A percentile compares a stretch with the other conserved stretches of the same genome.
Evolutionary conservation across 2,797 vertebrate genomes (phyloP).

Genomic region (Bradypus variegatus): DNA sequence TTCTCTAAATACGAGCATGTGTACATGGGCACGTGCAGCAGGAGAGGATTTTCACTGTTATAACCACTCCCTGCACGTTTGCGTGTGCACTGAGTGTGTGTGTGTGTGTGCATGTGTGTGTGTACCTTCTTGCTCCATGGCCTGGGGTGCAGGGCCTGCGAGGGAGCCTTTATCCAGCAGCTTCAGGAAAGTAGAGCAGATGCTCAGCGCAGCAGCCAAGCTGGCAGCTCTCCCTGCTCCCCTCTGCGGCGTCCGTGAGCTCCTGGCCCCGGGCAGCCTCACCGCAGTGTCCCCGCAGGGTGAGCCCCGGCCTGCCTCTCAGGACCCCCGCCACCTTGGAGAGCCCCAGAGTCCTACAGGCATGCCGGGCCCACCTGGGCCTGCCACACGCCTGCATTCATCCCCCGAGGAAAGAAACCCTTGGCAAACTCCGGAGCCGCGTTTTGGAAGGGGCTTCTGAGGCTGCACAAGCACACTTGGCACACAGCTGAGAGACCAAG

Average conservation of each 20-base stretch:
- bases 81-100: no score
- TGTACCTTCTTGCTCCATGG: not conserved
- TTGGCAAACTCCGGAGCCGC: conserved; percentile 11
- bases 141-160: not conserved
- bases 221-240: conserved; percentile 41
- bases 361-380: not conserved
- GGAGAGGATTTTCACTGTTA: no score
- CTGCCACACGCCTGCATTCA: not conserved
- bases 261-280: not conserved
- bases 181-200: conserved; percentile 31
- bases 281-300: not conserved
- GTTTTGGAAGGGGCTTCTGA: conserved; percentile 45
- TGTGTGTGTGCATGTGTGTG: not conserved
- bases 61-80: no score
- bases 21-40: not conserved
- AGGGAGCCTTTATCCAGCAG: conserved; percentile 7
- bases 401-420: conserved; percentile 26
- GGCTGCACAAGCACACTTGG: conserved; percentile 64
- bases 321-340: not conserved
- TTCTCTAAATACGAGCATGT: not conserved
- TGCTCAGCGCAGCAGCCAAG: conserved; percentile 39
- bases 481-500: conserved; percentile 41
- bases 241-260: not conserved
- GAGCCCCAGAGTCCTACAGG: not conserved
- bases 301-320: not conserved